phyloP scores from a whole-genome alignment of 2,113 vertebrate species.

The Crocuta crocuta region DNA sequence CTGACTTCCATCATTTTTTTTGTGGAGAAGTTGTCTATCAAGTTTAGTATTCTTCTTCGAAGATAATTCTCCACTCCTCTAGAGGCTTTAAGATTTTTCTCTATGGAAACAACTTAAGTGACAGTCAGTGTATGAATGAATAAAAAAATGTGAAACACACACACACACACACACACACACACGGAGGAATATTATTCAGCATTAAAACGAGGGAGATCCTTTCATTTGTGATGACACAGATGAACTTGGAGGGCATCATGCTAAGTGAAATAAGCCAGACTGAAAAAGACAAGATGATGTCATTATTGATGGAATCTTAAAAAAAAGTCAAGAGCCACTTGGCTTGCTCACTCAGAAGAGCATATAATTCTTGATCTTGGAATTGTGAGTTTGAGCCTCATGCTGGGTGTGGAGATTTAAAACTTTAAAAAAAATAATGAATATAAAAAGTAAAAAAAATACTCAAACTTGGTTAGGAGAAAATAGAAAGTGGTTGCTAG shows the following conservation, averaged over 20 bases:
- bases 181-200: not conserved
- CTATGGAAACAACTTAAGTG: not conserved
- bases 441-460: not conserved
- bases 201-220: not conserved
- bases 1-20: not conserved
- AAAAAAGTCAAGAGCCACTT: not conserved
- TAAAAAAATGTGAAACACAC: not conserved
- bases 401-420: too few species aligned
- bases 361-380: too few species aligned
- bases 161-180: not conserved
- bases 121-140: not conserved
- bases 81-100: slow-evolving; percentile 13
- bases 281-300: not conserved
- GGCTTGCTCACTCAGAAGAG: too few species aligned
- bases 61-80: not conserved
- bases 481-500: not conserved
- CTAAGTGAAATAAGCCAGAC: not conserved
- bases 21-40: not conserved
- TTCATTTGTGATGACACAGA: not conserved
- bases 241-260: not conserved
- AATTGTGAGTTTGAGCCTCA: too few species aligned
- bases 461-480: not conserved
- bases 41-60: not conserved
- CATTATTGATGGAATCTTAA: not conserved
- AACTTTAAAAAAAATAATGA: too few species aligned